Conservation (phyloP, 2,797 vertebrate species). For the Syngnathus rostellatus region DNA sequence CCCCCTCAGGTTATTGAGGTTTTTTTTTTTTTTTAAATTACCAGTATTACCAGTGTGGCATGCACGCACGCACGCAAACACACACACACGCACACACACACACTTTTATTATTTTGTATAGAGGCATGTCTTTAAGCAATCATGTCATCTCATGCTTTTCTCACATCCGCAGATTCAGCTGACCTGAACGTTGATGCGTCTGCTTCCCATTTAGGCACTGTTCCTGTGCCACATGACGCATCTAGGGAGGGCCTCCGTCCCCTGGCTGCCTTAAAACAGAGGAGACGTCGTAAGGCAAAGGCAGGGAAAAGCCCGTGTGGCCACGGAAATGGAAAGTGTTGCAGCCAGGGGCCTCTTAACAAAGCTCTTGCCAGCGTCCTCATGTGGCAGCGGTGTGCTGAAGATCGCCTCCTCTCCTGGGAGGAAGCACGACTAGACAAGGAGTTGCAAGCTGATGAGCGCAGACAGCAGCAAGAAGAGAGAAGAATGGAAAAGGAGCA, state of each 20-base stretch:
- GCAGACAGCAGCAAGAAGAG: conserved; percentile 74
- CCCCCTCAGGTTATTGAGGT: conserved; percentile 71
- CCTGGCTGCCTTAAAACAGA: conserved; percentile 43
- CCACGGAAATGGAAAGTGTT: conserved; percentile 27
- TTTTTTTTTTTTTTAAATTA: background rate
- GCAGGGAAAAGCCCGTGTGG: conserved; percentile 47
- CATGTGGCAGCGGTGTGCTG: conserved; percentile 61
- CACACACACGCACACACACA: no score
- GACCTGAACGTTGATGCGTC: conserved; percentile 66
- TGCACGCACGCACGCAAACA: no score
- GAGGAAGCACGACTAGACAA: conserved; percentile 71
- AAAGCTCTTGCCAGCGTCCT: conserved; percentile 70
- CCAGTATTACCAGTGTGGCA: background rate
- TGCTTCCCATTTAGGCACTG: conserved; percentile 40
- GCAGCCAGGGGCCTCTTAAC: conserved; percentile 43
- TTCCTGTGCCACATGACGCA: conserved; percentile 31
- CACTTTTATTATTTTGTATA: background rate
- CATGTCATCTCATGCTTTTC: conserved; percentile 2
- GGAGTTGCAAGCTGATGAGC: conserved; percentile 72
- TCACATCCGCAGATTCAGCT: conserved; percentile 66
- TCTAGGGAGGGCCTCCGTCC: conserved; percentile 21
- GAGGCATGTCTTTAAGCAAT: background rate
- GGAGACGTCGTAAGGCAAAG: conserved; percentile 64
- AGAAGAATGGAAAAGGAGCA: conserved; percentile 72
- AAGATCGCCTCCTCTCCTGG: conserved; percentile 75